A percentile compares a stretch with the other conserved stretches of the same genome.
phyloP scores from a whole-genome alignment of 2,888 invertebrate species.

The Agrochola lota region DNA sequence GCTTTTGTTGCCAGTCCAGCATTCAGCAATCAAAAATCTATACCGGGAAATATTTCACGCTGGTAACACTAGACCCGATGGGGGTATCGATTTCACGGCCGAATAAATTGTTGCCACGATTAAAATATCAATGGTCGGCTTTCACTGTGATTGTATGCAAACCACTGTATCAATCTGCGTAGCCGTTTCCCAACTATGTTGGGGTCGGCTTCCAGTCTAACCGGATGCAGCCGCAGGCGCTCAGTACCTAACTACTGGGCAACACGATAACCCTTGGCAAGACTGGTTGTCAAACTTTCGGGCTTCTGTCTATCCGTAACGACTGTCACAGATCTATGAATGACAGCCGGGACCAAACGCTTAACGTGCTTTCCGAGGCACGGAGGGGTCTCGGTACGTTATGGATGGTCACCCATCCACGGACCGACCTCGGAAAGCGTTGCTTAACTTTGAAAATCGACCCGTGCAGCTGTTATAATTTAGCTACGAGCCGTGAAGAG shows the following conservation, averaged over 20 bases:
- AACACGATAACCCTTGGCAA: neutral
- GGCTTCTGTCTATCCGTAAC: neutral
- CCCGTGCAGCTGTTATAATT: neutral
- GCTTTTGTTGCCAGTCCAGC: slow-evolving; percentile 51
- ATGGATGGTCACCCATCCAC: neutral
- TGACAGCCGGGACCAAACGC: neutral
- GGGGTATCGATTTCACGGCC: slow-evolving; percentile 83
- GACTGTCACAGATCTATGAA: neutral
- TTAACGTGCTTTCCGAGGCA: neutral
- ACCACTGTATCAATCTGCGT: slow-evolving; percentile 69
- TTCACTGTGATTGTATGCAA: slow-evolving; percentile 89
- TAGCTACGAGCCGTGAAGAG: neutral
- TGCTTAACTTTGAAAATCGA: neutral
- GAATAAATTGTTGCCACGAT: slow-evolving; percentile 82
- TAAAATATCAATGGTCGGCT: slow-evolving; percentile 87
- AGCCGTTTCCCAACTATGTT: neutral
- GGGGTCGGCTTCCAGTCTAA: neutral
- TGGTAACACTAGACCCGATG: slow-evolving; percentile 60
- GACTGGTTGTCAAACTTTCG: neutral
- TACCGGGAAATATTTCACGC: slow-evolving; percentile 61
- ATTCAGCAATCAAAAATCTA: slow-evolving; percentile 60
- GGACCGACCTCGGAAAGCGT: neutral
- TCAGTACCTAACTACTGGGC: neutral
- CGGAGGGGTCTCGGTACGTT: neutral
- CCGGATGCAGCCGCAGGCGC: neutral